Evolutionary conservation across 2,113 vertebrate species (phyloP), one percentile per base, ranked within the genome.

Genomic region (Halcyon malimbica): DNA sequence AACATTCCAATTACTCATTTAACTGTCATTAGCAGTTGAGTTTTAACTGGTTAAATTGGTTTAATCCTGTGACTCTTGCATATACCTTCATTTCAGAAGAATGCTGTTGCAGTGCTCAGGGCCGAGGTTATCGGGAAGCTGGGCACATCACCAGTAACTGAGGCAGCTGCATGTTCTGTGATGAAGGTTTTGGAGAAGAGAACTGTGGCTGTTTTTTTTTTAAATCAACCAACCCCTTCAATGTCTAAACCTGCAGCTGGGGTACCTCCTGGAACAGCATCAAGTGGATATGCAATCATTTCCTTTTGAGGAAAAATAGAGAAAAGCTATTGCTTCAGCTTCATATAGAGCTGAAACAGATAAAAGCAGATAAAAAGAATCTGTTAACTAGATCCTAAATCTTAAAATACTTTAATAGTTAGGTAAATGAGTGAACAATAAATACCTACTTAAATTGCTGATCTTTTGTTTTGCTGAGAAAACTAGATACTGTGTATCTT

Each of bases 51-150:
- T 68, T 59, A 65, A 73, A 82, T 35, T 73, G 8, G 16, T 37
- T 62, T 74, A 41, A 65, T 76, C 26, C 21, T 5, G 1, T 53
- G 33, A 50, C 21, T 71, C 41, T 63, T 62, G 24, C 56, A 20
- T 26, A 33, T 73, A 28, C 25, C 41, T 87, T 85, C 10, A 28
- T 69, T 80, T 69, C 59, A 74, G 67, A 87, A 37, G 37, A 91
- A 53, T 10, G 48, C 23, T 6, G 2, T 54, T 63, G 26, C 2
- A 4, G 19, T 29, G 23, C 51, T 79, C n/a, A 41, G 29, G 29
- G n/a, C n/a, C 6, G 8, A 74, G 13, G n/a, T 57, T 83, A 16
- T 48, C 0, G 0, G 16, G 60, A 75, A 39, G 16, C 31, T 39
- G 50, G 41, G 46, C 33, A 44, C 11, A n/a, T 53, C 53, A 46